Conservation (phyloP, 2,888 invertebrate genomes). For the Ophion obscuratus region DNA sequence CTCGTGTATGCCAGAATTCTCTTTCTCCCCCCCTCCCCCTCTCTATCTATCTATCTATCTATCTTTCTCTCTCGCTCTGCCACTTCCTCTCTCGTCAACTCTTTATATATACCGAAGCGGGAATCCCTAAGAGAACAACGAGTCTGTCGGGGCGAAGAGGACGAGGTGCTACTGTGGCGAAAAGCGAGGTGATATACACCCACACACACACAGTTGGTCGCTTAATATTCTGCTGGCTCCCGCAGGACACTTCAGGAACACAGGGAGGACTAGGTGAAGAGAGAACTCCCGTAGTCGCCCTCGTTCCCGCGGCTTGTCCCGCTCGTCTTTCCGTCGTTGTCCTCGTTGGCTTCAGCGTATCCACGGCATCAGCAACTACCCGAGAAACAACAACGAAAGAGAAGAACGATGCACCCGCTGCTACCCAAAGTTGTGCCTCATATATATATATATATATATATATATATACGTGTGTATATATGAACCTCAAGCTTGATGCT, state of each 20-base stretch:
- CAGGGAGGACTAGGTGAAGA: conserved; percentile 40
- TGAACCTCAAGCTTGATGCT: conserved; percentile 14
- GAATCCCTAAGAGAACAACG: conserved; percentile 45
- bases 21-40: conserved; percentile 63
- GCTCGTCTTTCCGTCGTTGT: conserved; percentile 43
- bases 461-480: neutral
- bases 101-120: conserved; percentile 24
- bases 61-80: conserved; percentile 30
- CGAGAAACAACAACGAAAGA: conserved; percentile 39
- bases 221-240: conserved; percentile 66
- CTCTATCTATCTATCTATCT: conserved; percentile 58
- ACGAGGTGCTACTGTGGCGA: conserved; percentile 20
- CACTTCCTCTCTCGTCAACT: neutral
- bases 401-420: conserved; percentile 30
- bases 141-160: conserved; percentile 20
- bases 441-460: neutral
- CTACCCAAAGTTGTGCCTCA: conserved; percentile 46
- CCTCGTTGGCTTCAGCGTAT: conserved; percentile 54
- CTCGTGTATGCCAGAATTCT: conserved; percentile 42
- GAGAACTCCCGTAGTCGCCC: conserved; percentile 46
- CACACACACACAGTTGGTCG: conserved; percentile 41
- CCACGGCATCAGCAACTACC: conserved; percentile 56
- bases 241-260: conserved; percentile 65
- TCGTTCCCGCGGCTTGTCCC: conserved; percentile 20
- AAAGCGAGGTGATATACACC: conserved; percentile 48